phyloP scores from a whole-genome alignment of 2,888 invertebrate genomes.

The Parascotia fuliginaria region DNA sequence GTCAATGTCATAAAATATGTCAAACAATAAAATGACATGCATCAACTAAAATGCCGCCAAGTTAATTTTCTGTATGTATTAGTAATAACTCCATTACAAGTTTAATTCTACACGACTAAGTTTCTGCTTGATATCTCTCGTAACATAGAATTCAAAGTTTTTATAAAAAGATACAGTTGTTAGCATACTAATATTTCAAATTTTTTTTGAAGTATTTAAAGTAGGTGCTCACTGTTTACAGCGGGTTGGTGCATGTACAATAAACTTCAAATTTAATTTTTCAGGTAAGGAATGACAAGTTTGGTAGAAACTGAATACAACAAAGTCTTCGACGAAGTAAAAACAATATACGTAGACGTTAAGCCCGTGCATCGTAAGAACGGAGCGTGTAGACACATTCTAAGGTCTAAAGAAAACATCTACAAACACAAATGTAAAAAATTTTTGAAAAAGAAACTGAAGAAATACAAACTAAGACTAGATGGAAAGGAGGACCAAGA shows the following conservation, averaged over 20 bases:
- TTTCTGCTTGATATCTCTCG: too few species aligned
- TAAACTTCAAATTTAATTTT: too few species aligned
- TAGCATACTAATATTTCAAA: too few species aligned
- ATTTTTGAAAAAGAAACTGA: slow-evolving; percentile 68
- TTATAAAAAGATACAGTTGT: too few species aligned
- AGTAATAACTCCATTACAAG: too few species aligned
- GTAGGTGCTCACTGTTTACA: background rate
- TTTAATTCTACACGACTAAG: too few species aligned
- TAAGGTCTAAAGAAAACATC: slow-evolving; percentile 61
- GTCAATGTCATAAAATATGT: slow-evolving; percentile 27
- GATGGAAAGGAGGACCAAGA: slow-evolving; percentile 78
- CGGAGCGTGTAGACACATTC: slow-evolving; percentile 44
- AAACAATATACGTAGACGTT: slow-evolving; percentile 21
- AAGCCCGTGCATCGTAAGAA: slow-evolving; percentile 28
- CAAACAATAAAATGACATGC: slow-evolving; percentile 10
- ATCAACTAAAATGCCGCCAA: slow-evolving; percentile 59
- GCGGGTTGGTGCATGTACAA: too few species aligned
- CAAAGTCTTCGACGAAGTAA: slow-evolving; percentile 30
- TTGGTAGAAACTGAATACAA: slow-evolving; percentile 43
- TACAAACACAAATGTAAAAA: slow-evolving; percentile 62
- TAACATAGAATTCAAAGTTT: too few species aligned
- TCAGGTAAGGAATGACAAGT: slow-evolving; percentile 75
- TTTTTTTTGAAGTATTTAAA: background rate
- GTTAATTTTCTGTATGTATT: slow-evolving; percentile 54
- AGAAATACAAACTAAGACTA: slow-evolving; percentile 72